phyloP scores from a whole-genome alignment of 2,888 invertebrate species.

The Hesperia comma region DNA sequence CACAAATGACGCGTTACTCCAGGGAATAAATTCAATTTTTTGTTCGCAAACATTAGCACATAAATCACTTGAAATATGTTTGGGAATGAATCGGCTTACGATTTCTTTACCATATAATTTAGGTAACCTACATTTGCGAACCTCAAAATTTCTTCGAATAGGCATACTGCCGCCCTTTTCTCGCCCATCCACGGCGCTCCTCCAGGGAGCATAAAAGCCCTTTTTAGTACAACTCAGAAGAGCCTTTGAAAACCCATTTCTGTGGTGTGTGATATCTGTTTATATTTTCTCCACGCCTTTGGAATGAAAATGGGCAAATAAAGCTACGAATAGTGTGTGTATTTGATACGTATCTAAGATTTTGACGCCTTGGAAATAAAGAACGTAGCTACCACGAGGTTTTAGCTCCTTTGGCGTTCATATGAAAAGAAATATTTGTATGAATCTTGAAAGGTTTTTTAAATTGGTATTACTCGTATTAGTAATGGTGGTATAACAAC shows the following conservation, averaged over 20 bases:
- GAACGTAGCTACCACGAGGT: neutral
- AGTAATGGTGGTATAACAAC: too few species aligned
- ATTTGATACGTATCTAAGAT: constrained; percentile 15
- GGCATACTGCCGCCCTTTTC: constrained; percentile 27
- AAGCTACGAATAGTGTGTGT: constrained; percentile 30
- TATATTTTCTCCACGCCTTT: constrained; percentile 38
- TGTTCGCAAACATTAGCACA: constrained; percentile 13
- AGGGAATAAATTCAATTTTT: constrained; percentile 2
- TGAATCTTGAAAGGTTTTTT: neutral
- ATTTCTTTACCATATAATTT: constrained; percentile 32
- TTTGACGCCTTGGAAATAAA: neutral
- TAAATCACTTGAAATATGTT: constrained; percentile 25
- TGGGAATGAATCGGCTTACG: constrained; percentile 17
- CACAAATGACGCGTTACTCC: neutral
- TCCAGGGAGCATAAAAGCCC: constrained; percentile 41
- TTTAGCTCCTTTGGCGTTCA: neutral
- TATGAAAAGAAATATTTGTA: neutral
- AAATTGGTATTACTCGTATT: too few species aligned
- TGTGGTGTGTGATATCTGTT: constrained; percentile 42
- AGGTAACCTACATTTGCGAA: constrained; percentile 35
- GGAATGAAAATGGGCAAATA: constrained; percentile 28
- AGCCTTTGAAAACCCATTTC: constrained; percentile 45
- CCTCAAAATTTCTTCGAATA: constrained; percentile 34
- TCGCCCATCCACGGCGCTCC: constrained; percentile 38
- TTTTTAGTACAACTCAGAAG: constrained; percentile 42